phyloP scores from a whole-genome alignment of 2,888 invertebrate genomes.

The Melipona beecheii region DNA sequence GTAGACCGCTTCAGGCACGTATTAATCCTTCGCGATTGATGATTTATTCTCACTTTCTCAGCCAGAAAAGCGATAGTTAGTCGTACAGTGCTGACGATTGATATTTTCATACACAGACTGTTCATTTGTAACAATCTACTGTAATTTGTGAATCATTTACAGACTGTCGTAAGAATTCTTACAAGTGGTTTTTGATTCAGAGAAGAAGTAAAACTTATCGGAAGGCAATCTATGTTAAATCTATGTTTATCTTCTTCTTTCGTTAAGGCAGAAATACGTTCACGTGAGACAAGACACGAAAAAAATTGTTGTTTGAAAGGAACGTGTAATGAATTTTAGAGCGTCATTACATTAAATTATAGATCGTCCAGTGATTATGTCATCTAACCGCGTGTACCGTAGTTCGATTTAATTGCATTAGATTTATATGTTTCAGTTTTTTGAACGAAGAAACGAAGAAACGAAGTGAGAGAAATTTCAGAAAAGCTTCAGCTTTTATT shows the following conservation, averaged over 20 bases:
- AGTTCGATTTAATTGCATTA: slow-evolving; percentile 4
- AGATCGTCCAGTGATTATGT: not conserved
- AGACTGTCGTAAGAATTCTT: not conserved
- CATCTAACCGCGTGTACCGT: not conserved
- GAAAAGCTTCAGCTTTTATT: not conserved
- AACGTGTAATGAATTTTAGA: no score
- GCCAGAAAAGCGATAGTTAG: slow-evolving; percentile 5
- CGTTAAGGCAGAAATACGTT: not conserved
- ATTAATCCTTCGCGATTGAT: slow-evolving; percentile 56
- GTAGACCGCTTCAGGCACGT: slow-evolving; percentile 51
- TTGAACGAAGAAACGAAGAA: not conserved
- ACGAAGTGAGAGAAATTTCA: not conserved
- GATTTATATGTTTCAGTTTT: not conserved
- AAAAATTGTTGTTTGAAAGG: not conserved
- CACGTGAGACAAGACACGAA: not conserved
- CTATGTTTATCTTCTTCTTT: not conserved
- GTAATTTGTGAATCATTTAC: slow-evolving; percentile 4
- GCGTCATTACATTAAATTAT: not conserved
- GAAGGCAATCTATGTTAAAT: not conserved
- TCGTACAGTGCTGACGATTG: slow-evolving; percentile 2
- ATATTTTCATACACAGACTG: not conserved
- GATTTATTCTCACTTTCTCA: not conserved
- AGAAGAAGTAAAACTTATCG: not conserved
- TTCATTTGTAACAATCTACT: not conserved
- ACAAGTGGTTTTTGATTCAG: not conserved